Evolutionary conservation across 2,888 invertebrate species (phyloP), one percentile per base, ranked within the genome.

Genomic region (Sesia apiformis): DNA sequence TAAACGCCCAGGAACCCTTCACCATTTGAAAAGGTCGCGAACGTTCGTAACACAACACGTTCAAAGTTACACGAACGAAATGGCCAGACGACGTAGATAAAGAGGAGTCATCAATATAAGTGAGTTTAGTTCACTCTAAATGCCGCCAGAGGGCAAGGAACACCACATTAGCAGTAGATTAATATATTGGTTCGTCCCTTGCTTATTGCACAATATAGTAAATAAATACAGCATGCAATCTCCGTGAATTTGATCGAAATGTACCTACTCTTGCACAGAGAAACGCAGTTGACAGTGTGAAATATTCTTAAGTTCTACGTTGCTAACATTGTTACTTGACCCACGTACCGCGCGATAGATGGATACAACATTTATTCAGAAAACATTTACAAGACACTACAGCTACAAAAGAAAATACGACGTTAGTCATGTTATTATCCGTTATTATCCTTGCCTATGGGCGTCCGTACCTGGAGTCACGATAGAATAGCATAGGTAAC

Each of bases 161-260:
- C 75, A 78, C 71, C 77, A 74, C 83, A 84, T 86, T 86, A 86
- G 79, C 69, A 76, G 76, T 73, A 82, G 83, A 86, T 85, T 84
- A 86, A 85, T 87, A 82, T 69, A 69, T 69, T 66, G 60, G 54
- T 57, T 65, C 63, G 58, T 58, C 65, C 64, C 64, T 65, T 63
- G 60, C 66, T 78, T 77, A 46, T 8, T 46, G 46, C 23, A 46
- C 46, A 46, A 46, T 46, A 23, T 23, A 46, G 23, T 46, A 8
- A 46, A 46, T 46, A 46, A 23, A 8, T 23, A 46, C 46, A 46
- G 46, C 23, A 46, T 46, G 46, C 23, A 23, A 46, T 23, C 46
- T 46, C 23, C 3, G 7, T 46, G 46, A 7, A 23, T 1, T 1
- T 23, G 23, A 23, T 23, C 23, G 23, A 23, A 23, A 23, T 23